phyloP scores from a whole-genome alignment of 2,113 vertebrate species.

The Cyprinodon tularosa region DNA sequence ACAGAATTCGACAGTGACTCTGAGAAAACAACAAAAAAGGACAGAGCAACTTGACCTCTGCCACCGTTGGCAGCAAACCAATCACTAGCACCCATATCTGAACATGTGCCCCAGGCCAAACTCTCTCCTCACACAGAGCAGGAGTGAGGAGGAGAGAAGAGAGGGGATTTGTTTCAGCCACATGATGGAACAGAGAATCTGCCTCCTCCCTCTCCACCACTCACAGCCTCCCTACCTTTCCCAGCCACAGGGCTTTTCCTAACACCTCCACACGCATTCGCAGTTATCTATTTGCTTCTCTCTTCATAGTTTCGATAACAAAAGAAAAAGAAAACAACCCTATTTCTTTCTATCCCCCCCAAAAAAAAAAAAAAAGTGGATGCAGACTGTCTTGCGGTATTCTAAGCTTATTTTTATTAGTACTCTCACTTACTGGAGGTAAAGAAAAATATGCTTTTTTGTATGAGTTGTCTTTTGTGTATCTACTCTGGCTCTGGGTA shows the following conservation, averaged over 20 bases:
- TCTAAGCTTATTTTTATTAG: constrained; percentile 11
- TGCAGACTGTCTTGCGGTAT: constrained; percentile 17
- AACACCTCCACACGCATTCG: constrained; percentile 67
- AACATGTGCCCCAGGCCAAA: constrained; percentile 96
- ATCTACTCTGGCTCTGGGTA: constrained; percentile 19
- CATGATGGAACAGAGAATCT: constrained; percentile 66
- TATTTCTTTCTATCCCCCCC: constrained; percentile 31
- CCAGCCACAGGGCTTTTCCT: constrained; percentile 70
- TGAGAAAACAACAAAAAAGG: constrained; percentile 80
- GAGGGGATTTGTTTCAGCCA: constrained; percentile 76
- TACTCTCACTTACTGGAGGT: constrained; percentile 17
- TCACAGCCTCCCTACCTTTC: constrained; percentile 60
- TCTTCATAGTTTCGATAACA: constrained; percentile 45
- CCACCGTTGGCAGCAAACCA: constrained; percentile 92
- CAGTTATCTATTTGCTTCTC: constrained; percentile 49
- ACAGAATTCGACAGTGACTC: constrained; percentile 75
- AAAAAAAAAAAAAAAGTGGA: constrained; percentile 6
- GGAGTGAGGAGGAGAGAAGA: constrained; percentile 79
- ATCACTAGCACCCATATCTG: constrained; percentile 94
- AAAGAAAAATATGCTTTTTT: background rate
- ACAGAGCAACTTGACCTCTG: constrained; percentile 93
- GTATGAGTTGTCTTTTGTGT: background rate
- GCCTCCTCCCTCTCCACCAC: constrained; percentile 52
- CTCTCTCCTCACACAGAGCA: constrained; percentile 85
- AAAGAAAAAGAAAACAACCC: constrained; percentile 27